Conservation (phyloP, 2,797 vertebrate genomes). For the Sparus aurata region DNA sequence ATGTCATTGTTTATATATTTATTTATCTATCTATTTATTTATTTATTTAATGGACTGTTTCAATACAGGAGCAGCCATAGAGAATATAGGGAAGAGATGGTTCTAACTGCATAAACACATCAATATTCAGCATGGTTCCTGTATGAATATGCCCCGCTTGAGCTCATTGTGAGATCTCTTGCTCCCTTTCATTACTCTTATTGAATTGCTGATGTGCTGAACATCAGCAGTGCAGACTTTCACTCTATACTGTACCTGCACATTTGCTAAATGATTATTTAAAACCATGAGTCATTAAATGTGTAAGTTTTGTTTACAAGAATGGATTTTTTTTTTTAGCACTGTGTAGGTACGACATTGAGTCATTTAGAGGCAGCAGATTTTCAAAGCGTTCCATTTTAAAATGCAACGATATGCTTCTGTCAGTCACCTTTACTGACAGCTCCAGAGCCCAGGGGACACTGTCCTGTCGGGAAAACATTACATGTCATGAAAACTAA, state of each 20-base stretch:
- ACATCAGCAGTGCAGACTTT: not conserved
- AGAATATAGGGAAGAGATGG: not conserved
- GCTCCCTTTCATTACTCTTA: not conserved
- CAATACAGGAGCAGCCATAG: not conserved
- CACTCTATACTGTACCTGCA: not conserved
- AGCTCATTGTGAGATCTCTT: not conserved
- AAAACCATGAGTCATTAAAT: not conserved
- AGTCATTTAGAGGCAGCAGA: not conserved
- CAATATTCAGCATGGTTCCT: slow-evolving; percentile 10
- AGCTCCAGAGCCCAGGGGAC: not conserved
- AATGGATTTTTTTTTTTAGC: not conserved
- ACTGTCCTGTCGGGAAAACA: not conserved
- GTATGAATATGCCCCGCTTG: not conserved
- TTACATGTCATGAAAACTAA: not conserved
- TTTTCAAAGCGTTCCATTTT: not conserved
- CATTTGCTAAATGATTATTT: not conserved
- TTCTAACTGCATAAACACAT: not conserved
- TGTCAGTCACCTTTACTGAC: slow-evolving; percentile 15
- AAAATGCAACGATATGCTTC: not conserved
- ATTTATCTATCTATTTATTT: not conserved
- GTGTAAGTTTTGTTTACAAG: not conserved
- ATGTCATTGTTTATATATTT: not conserved
- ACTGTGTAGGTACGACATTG: not conserved
- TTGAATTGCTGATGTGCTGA: not conserved
- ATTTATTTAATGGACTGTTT: slow-evolving; percentile 3